Base-by-base conservation (phyloP, 2,797 vertebrate species). In the Helostoma temminkii region DNA sequence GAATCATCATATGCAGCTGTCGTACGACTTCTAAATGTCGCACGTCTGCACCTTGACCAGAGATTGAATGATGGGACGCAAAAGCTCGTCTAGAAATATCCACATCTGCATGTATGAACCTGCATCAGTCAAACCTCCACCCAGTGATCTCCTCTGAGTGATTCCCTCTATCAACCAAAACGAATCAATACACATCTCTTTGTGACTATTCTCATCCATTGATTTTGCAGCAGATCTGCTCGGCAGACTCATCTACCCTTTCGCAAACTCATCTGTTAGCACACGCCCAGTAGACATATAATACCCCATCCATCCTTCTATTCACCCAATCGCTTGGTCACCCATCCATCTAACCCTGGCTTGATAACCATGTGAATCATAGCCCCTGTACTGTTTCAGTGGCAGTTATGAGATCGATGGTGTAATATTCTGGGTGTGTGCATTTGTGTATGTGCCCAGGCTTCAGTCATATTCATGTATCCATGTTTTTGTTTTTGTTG, bases 171-270 rank as follows among this genome's bases (percentile, higher is more conserved):
- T 85, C 57, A 78, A 55, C 53, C 47, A 19, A 55, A 66, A 49
- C 53, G 43, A 70, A 87, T 91, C 91, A 68, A 88, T 90, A 68
- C 49, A 3, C n/a, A 32, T 58, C 65, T 83, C 81, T 65, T 73
- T 76, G 63, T 11, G 56, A 71, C 59, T 24, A 21, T 81, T 53
- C 52, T 50, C 28, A 25, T 2, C 22, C 39, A 91, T 89, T 62
- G 88, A 92, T 89, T 84, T 78, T 54, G 36, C 6, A 14, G 34
- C 66, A 49, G 49, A 76, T 12, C 43, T 24, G 41, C 56, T 56
- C 11, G 2, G 50, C 49, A 25, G 64, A 59, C 56, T 72, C 74
- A 79, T 80, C 80, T 52, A 58, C 50, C 43, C 68, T 74, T n/a
- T 46, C 21, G 60, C 71, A 65, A 65, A 57, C 50, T 83, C 68